Percentiles rank a stretch among this genome's conserved stretches.
phyloP scores from a whole-genome alignment of 2,797 vertebrate genomes.

The Catamblyrhynchus diadema region DNA sequence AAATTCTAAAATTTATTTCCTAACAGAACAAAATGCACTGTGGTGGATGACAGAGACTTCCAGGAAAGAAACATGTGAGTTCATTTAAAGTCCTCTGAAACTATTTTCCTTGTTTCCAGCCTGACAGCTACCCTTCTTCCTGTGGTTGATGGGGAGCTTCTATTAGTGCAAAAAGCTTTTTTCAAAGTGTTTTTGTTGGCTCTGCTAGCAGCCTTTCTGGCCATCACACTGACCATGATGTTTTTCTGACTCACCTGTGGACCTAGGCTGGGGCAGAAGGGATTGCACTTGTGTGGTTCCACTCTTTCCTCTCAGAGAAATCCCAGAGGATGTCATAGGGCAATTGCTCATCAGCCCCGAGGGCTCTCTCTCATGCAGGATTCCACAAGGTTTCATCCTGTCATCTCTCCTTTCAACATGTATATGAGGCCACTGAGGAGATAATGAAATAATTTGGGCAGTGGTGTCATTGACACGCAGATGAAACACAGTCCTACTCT shows the following conservation, averaged over 20 bases:
- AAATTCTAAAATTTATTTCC: background rate
- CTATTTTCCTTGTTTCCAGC: background rate
- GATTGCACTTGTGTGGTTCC: constrained; percentile 71
- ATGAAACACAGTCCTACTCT: constrained; percentile 54
- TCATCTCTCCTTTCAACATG: constrained; percentile 72
- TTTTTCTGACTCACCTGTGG: constrained; percentile 73
- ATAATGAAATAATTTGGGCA: constrained; percentile 74
- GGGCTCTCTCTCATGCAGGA: constrained; percentile 64
- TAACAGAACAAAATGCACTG: background rate
- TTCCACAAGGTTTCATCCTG: constrained; percentile 74
- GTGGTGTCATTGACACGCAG: constrained; percentile 36
- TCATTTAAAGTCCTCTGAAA: background rate
- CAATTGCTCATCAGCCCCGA: constrained; percentile 68
- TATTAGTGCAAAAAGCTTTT: background rate
- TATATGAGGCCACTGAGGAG: constrained; percentile 72
- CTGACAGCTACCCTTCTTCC: background rate
- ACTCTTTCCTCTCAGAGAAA: constrained; percentile 70
- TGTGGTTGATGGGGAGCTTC: background rate
- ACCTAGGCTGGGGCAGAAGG: constrained; percentile 71
- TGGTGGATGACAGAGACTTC: background rate
- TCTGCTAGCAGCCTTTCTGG: constrained; percentile 55
- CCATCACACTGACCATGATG: background rate
- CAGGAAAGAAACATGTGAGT: background rate
- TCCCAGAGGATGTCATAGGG: constrained; percentile 68
- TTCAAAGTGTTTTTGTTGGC: background rate